Base-by-base conservation (phyloP, 2,113 vertebrate species). In the Ahaetulla prasina region DNA sequence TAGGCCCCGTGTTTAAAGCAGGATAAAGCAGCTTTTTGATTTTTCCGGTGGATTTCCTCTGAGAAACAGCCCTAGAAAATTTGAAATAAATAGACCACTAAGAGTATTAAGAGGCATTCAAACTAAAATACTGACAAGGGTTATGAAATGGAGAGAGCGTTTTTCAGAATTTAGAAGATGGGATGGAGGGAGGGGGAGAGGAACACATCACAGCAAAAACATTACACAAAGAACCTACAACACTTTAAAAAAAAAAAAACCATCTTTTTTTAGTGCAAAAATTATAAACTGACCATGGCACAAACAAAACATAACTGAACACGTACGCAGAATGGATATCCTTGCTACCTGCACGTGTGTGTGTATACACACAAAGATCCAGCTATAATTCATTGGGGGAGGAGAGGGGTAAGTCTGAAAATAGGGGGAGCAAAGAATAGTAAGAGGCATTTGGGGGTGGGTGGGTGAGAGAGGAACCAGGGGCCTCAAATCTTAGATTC, bases 231-330 rank as follows among this genome's bases (percentile, higher is more conserved):
- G 54, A 49, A 80, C 0, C 0, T 0, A 87, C 47, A 53, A 91
- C 55, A 74, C 54, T 55, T 90, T 88, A 10, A 12, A 6, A 45
- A 86, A 84, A 90, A 14, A 10, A 50, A 88, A 84, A 7, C 63
- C 92, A 54, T n/a, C 43, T 1, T 25, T 57, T 57, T 90, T 96
- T 96, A 96, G 96, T 96, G 96, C 96, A 97, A 92, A 92, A 97
- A 96, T 85, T 94, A 92, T 92, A 96, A 96, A 68, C 94, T 91
- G 63, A 93, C 6, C 57, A 97, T 93, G 96, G 96, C 96, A 96
- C 94, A 6, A 47, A 74, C 53, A 8, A 68, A 91, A 89, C 0
- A 22, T 7, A 95, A 96, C 95, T 74, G 43, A 92, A 57, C 20
- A 0, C 7, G 7, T 89, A 18, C 10, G 43, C 45, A 0, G 57